Conservation (phyloP, 2,113 vertebrate genomes). For the Taxidea taxus region DNA sequence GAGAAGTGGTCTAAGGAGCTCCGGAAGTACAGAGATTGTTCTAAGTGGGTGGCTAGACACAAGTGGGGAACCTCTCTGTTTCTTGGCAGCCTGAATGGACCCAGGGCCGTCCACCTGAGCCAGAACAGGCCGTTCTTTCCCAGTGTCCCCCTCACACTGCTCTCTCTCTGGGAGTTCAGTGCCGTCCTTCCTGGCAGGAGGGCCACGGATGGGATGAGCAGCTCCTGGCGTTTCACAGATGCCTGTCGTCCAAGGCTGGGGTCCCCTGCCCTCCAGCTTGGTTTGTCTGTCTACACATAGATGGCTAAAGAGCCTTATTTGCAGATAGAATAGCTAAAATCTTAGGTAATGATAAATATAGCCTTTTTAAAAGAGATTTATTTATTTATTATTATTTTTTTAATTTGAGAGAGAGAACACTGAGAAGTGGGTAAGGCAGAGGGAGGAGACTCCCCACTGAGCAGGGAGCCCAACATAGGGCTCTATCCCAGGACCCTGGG, state of each 20-base stretch:
- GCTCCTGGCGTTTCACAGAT: no score
- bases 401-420: neutral
- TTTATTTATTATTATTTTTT: neutral
- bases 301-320: neutral
- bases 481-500: no score
- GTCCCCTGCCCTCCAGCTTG: accelerated
- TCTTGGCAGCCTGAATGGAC: neutral
- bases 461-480: neutral
- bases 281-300: accelerated
- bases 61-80: neutral
- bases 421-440: neutral
- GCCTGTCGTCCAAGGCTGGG: neutral
- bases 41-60: neutral
- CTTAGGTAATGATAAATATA: slow-evolving; percentile 4
- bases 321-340: neutral
- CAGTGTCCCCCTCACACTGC: accelerated
- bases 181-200: neutral
- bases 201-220: accelerated
- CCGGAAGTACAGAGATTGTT: neutral
- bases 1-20: neutral
- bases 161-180: neutral
- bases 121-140: neutral
- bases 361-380: neutral
- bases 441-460: neutral
- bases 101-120: neutral